Evolutionary conservation across 2,888 invertebrate species (phyloP), one percentile per base, ranked within the genome.

Genomic region (Brassicogethes aeneus): DNA sequence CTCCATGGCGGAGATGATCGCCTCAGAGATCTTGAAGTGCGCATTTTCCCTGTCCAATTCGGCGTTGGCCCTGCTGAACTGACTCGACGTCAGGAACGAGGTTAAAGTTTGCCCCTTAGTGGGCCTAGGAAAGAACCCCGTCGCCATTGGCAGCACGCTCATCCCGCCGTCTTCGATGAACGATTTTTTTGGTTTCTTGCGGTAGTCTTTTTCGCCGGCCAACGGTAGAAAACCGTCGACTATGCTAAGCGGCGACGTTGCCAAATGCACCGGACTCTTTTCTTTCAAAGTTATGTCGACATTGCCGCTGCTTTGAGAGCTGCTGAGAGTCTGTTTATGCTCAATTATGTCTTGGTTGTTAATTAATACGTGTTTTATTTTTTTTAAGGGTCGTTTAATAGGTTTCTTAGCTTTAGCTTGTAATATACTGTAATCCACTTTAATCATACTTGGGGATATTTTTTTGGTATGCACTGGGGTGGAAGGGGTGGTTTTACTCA

Each of bases 31-130:
- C 56, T 79, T 81, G 63, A 90, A 89, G 68, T 90, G 89, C 1
- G 88, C 87, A 68, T 89, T 89, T 68, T 90, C 89, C 58, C 87
- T 69, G 56, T 88, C 88, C 42, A 88, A 68, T 57, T 86, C 85
- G 0, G 85, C 87, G 56, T 82, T 82, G 14, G 77, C 71, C 45
- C 79, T 74, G 17, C 80, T 73, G 57, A 82, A 81, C 50, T 83
- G 79, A 36, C 80, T 77, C 14, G 82, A 82, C 2, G 82, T 79
- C 17, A 88, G 65, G 60, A 85, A 88, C 35, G 80, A 78, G 3
- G 79, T 76, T 32, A 88, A 66, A 52, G 80, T 83, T 66, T 87
- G 85, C 1, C 84, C 83, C 59, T 79, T 72, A 2, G 64, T 62
- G 2, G 82, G 80, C 42, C 70, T 68, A 1, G 79, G 79, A 57